These are phyloP conservation scores for Vesta saturnalis DNA, from an alignment of 2,888 invertebrate genomes.

Conservation along the genomic window DNA sequence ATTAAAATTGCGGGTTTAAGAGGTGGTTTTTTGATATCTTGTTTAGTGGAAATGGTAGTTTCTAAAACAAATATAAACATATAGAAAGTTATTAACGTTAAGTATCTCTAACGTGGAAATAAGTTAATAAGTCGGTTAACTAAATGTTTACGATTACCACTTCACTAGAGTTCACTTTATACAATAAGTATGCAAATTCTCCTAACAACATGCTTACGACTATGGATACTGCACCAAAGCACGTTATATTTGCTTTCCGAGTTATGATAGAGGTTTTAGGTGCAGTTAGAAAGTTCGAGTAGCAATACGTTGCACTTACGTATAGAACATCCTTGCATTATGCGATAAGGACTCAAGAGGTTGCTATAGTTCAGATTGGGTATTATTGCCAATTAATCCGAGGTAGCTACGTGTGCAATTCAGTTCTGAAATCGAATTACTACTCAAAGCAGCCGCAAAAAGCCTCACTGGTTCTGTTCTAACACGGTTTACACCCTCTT, in stretches of 20 bases:
- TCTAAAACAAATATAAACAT: too few species aligned
- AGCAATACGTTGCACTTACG: conserved; percentile 18
- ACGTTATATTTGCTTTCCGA: too few species aligned
- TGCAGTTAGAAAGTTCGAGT: conserved; percentile 5
- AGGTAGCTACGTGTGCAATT: conserved; percentile 38
- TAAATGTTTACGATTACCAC: background rate
- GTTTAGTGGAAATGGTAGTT: too few species aligned
- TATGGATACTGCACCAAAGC: background rate
- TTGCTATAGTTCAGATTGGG: conserved; percentile 31
- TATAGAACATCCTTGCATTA: conserved; percentile 29
- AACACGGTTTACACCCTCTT: conserved; percentile 37
- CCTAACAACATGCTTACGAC: background rate
- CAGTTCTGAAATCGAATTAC: conserved; percentile 39
- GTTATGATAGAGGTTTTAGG: conserved; percentile 12
- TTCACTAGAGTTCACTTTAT: background rate
- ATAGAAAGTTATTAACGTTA: too few species aligned
- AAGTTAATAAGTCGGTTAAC: background rate
- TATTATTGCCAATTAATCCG: conserved; percentile 40
- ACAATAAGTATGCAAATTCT: conserved; percentile 1
- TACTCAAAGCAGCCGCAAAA: conserved; percentile 39
- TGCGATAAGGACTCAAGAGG: conserved; percentile 34
- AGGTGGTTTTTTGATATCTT: too few species aligned
- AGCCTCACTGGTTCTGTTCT: conserved; percentile 24
- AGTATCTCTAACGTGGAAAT: too few species aligned
- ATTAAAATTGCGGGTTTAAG: too few species aligned